A percentile compares a stretch with the other conserved stretches of the same genome.
Evolutionary conservation across 35 echinoderm and acorn worm species (phyloP).

Genomic region (Anneissia japonica): DNA sequence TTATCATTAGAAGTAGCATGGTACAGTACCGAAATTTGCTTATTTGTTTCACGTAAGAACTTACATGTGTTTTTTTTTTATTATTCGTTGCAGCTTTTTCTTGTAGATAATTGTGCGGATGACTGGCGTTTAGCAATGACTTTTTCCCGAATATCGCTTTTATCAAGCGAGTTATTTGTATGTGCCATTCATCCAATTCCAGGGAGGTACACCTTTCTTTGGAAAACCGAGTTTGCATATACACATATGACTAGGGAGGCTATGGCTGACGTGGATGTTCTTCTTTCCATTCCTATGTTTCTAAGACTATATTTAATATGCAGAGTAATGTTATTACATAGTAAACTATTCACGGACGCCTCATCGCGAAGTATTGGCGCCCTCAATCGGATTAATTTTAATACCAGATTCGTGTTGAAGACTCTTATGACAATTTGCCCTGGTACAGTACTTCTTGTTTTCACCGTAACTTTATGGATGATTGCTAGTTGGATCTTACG

Average conservation of each 20-base stretch:
- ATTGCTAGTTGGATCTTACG: slow-evolving; percentile 98
- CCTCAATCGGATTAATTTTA: slow-evolving; percentile 98
- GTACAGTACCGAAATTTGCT: background rate
- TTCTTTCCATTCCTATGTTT: slow-evolving; percentile 99
- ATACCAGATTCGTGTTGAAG: slow-evolving; percentile 96
- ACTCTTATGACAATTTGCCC: slow-evolving; percentile 99
- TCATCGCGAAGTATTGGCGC: slow-evolving; percentile 98
- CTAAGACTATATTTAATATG: slow-evolving; percentile 92
- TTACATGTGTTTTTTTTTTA: background rate
- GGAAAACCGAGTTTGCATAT: slow-evolving; percentile 82
- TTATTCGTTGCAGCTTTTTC: slow-evolving; percentile 64
- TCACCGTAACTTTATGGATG: slow-evolving; percentile 98
- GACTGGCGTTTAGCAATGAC: slow-evolving; percentile 97
- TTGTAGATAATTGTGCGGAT: slow-evolving; percentile 99
- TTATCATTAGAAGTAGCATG: no score
- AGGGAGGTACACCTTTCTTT: slow-evolving; percentile 75
- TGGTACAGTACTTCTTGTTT: slow-evolving; percentile 90
- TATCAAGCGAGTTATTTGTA: slow-evolving; percentile 70
- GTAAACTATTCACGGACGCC: slow-evolving; percentile 99
- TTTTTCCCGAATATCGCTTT: slow-evolving; percentile 70
- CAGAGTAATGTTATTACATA: slow-evolving; percentile 99
- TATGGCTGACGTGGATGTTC: slow-evolving; percentile 73
- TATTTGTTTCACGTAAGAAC: background rate
- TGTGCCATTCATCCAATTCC: slow-evolving; percentile 95
- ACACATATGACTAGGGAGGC: slow-evolving; percentile 60